Percentiles rank a stretch among this genome's conserved stretches.
Evolutionary conservation across 2,113 vertebrate genomes (phyloP).

Genomic region (Pollimyrus isidori): DNA sequence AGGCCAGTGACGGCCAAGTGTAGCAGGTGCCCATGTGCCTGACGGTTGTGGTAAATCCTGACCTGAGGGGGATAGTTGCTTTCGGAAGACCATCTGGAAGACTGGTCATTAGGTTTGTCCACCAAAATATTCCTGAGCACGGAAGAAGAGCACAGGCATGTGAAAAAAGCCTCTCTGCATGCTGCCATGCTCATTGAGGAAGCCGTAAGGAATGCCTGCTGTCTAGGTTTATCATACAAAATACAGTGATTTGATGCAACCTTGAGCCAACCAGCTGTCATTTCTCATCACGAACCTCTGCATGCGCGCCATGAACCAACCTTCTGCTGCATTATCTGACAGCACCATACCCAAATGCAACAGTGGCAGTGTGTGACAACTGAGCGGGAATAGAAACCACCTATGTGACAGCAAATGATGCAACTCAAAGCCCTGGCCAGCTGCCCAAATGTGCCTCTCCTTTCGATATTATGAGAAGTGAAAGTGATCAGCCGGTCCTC

Average conservation of each 20-base stretch:
- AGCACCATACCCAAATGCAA: background rate
- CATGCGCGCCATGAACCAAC: background rate
- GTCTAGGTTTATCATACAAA: background rate
- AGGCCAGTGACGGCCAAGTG: background rate
- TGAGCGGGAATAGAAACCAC: background rate
- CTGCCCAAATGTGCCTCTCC: background rate
- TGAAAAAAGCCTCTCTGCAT: background rate
- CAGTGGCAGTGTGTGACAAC: background rate
- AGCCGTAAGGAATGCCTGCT: background rate
- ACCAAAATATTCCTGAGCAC: slow-evolving; percentile 89
- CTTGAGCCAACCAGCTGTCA: background rate
- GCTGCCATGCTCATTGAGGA: background rate
- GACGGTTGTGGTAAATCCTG: slow-evolving; percentile 1
- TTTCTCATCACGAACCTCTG: background rate
- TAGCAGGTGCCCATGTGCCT: background rate
- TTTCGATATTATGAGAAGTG: background rate
- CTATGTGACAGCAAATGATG: background rate
- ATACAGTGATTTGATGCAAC: background rate
- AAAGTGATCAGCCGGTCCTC: background rate
- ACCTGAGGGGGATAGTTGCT: slow-evolving; percentile 99
- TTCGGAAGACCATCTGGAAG: slow-evolving; percentile 97
- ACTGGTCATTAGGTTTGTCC: slow-evolving; percentile 96
- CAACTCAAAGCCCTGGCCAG: background rate
- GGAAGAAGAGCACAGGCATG: slow-evolving; percentile 28
- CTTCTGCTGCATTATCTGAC: background rate